Evolutionary conservation across 2,113 vertebrate genomes (phyloP), one percentile per base, ranked within the genome.

Genomic region (Phyllopteryx taeniolatus): DNA sequence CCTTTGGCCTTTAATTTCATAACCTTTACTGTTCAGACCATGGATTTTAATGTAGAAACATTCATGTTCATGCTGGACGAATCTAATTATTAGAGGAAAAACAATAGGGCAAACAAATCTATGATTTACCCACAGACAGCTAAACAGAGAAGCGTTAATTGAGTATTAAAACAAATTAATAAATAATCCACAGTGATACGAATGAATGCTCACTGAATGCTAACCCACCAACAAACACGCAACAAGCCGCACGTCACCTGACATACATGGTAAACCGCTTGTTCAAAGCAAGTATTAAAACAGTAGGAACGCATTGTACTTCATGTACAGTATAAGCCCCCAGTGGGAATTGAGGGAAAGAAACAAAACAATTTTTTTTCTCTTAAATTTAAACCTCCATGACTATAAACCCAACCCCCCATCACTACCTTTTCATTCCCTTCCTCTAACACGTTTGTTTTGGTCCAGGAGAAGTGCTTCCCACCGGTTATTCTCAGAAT

Each of bases 381-480:
- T 7, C 20, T 35, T 60, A 13, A 27, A 14, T 60, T n/a, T 64
- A 63, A 63, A 63, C 33, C 35, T 42, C 66, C 5, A 4, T 31
- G 27, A 59, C 4, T 2, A 31, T 22, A 59, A 80, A 75, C 81
- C 69, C 77, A 73, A 49, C 79, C 82, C 79, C 46, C 74, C 61
- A 76, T 77, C 83, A 74, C 63, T 43, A 71, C 74, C 62, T 71
- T 80, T 80, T 68, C 59, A 68, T 85, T 82, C 60, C 74, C 62
- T 68, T 77, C 33, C 60, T 78, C 54, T 82, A 64, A 75, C 33
- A 78, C 47, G 57, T 73, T 75, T 82, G 77, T 87, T 78, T 76
- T 84, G 73, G 79, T 76, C 79, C 84, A 67, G 11, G 81, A 87
- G 87, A 86, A 73, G 70, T 51, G 71, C 70, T 71, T 43, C 35